phyloP scores from a whole-genome alignment of 2,888 invertebrate species.

The Ophion slaviceki region DNA sequence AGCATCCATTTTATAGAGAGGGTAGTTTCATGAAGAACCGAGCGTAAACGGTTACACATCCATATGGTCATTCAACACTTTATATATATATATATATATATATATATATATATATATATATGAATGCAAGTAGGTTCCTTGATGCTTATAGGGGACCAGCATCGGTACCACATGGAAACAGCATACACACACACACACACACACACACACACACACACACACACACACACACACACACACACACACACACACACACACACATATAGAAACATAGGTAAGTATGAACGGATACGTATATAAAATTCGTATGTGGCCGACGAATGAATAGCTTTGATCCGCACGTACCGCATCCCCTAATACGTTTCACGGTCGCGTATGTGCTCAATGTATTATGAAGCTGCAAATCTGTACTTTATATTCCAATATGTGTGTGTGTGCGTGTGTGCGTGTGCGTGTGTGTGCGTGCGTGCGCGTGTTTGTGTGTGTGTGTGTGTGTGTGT shows the following conservation, averaged over 20 bases:
- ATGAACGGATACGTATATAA: not conserved
- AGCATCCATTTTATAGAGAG: slow-evolving; percentile 55
- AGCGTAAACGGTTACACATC: slow-evolving; percentile 72
- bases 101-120: not conserved
- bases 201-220: not conserved
- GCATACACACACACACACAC: not conserved
- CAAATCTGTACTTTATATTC: slow-evolving; percentile 71
- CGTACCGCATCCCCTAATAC: slow-evolving; percentile 65
- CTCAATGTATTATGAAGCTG: slow-evolving; percentile 60
- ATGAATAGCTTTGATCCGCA: slow-evolving; percentile 57
- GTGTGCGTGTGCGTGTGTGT: not conserved
- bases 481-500: no score
- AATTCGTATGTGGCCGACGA: slow-evolving; percentile 44
- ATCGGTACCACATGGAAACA: slow-evolving; percentile 27
- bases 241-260: not conserved
- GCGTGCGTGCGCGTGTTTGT: no score
- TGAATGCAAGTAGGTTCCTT: slow-evolving; percentile 52
- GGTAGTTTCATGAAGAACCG: slow-evolving; percentile 72
- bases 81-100: not conserved
- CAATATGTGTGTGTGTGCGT: not conserved
- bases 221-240: not conserved
- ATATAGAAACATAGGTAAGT: not conserved
- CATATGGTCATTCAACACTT: slow-evolving; percentile 42
- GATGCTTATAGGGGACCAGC: slow-evolving; percentile 59
- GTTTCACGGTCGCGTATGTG: slow-evolving; percentile 55